Evolutionary conservation across 2,888 invertebrate species (phyloP), one percentile per base, ranked within the genome.

Genomic region (Rhingia campestris): DNA sequence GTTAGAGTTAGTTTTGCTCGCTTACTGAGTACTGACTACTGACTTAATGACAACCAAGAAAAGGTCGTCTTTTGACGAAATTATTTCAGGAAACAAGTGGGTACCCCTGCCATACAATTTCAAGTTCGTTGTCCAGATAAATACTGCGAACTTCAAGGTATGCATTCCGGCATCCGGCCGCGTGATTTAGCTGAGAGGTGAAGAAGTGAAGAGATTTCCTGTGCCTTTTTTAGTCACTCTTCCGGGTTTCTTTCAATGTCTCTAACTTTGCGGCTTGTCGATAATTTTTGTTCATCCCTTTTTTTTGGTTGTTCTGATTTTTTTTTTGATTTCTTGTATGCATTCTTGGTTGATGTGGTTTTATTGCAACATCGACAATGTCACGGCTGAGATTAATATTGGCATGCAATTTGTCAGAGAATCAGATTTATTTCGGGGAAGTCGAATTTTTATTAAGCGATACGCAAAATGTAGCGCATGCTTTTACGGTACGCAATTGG

Each of bases 61-160:
- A 51, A 43, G 51, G 10, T 61, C 70, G 49, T 14, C 10, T 59
- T 72, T 41, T 51, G 9, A 2, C 22, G 22, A 22, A 22, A 22
- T 22, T 22, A 2, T 22, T 22, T 22, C 22, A 43, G 33, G 10
- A 32, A 32, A 43, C 12, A 12, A 33, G n/a, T 53, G 30, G 9
- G n/a, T 33, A 10, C 53, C n/a, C 35, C 54, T 54, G 45, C 30
- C 43, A 32, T 14, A 51, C 9, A 32, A 7, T 7, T 10, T 43
- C 4, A 59, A 35, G 73, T 73, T 73, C 73, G 63, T 72, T 72
- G 72, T 35, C 72, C 72, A 72, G 58, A 22, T 53, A 12, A 35
- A 49, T 33, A 49, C 45, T 9, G 30, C 22, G 22, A 22, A 30
- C 54, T 33, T 14, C 35, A 43, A n/a, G n/a, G 43, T 47, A 14